These are phyloP conservation scores for Hyperoplus immaculatus DNA, from an alignment of 2,797 vertebrate species.

Conservation along the genomic window DNA sequence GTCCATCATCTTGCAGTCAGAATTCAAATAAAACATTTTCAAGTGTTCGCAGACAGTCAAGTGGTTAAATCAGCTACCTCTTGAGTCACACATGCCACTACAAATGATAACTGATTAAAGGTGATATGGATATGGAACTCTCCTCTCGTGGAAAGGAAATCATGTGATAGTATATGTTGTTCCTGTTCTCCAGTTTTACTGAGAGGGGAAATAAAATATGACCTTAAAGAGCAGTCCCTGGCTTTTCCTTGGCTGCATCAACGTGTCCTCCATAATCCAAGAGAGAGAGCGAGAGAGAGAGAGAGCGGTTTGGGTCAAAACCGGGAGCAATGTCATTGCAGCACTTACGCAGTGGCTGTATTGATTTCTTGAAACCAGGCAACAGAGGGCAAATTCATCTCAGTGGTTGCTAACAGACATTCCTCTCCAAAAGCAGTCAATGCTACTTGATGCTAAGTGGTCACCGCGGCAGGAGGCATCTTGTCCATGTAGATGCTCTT, in stretches of 20 bases:
- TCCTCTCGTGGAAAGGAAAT: background rate
- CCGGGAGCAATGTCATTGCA: constrained; percentile 30
- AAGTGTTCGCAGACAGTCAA: constrained; percentile 8
- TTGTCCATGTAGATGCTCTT: constrained; percentile 62
- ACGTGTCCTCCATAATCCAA: constrained; percentile 56
- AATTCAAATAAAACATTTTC: background rate
- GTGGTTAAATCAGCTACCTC: background rate
- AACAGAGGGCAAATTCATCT: constrained; percentile 67
- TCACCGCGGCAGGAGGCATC: constrained; percentile 32
- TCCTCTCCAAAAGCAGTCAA: constrained; percentile 74
- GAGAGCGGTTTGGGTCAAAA: constrained; percentile 33
- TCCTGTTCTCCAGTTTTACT: constrained; percentile 21
- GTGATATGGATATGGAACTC: background rate
- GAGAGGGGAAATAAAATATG: constrained; percentile 1
- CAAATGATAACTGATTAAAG: background rate
- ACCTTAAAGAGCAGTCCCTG: constrained; percentile 37
- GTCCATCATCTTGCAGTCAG: background rate
- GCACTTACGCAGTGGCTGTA: constrained; percentile 48
- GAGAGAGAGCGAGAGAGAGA: too few species aligned
- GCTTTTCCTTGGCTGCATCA: constrained; percentile 38
- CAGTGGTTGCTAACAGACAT: constrained; percentile 44
- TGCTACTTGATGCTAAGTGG: constrained; percentile 78
- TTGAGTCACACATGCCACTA: background rate
- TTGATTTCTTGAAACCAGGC: constrained; percentile 78
- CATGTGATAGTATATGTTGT: background rate